Base-by-base conservation (phyloP, 2,888 invertebrate genomes). In the Drepanosiphum platanoidis region DNA sequence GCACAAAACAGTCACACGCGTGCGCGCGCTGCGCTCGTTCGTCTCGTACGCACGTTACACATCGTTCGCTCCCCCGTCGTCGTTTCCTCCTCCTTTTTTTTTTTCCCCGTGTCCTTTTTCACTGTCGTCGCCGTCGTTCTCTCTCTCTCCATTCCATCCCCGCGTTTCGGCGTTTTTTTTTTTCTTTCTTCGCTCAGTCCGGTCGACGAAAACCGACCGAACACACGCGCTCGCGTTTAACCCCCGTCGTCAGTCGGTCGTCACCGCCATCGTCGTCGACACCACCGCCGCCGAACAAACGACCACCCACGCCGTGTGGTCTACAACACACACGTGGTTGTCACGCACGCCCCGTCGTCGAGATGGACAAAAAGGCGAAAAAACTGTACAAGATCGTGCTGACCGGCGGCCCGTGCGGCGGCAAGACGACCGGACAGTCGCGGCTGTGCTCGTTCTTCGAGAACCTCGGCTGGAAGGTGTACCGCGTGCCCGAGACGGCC, bases 401-500 rank as follows among this genome's bases (percentile, higher is more conserved):
- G 88, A 96, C 96, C 88, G 96, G 96, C 92, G 98, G 98, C 89
- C 98, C 98, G 88, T 98, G 98, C 91, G 98, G 98, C 89, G 98
- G 98, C 87, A 98, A 98, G 92, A 98, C 98, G 87, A 98, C 98
- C 58, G 98, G 98, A 79, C 97, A 98, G 91, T 94, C 97, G 77
- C 93, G 98, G 88, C 92, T 99, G 88, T 95, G 96, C 90, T 98
- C 97, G 86, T 99, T 99, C 92, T 99, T 99, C 92, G 99, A 99
- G 92, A 98, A 97, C 91, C 92, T 99, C 88, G 99, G 99, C 91
- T 99, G 98, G 98, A 98, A 87, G 87, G 97, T 97, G 91, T 99
- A 97, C 93, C 95, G 98, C 91, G 98, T 98, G 91, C 99, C 99
- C 92, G 99, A 99, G 94, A 97, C 98, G 91, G 98, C 99, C 91